Base-by-base conservation (phyloP, 1,140 invertebrate genomes). In the Trachymyrmex cornetzi region DNA sequence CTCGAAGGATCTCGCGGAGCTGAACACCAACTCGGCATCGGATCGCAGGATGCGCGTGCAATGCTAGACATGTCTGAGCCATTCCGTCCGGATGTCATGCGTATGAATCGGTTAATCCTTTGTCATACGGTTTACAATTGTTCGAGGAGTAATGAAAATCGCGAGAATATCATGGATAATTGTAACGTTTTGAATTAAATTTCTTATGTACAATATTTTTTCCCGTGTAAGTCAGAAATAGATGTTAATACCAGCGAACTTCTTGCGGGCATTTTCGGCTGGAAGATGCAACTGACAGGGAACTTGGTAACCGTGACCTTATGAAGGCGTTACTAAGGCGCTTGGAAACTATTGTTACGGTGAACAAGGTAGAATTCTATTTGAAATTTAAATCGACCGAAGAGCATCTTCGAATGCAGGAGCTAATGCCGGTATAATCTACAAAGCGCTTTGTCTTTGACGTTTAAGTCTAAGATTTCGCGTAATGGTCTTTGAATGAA, bases 321-420 rank as follows among this genome's bases (percentile, higher is more conserved):
- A 84, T 22, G 57, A 30, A 30, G 55, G 38, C 12, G 27, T 24
- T 30, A 27, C 19, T 61, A 24, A 61, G 55, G n/a, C 55, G 24
- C 80, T 82, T 61, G 38, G 38, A 48, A 84, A 84, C 80, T 84
- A 61, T 74, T 75, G 69, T 84, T 84, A 16, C 1, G 14, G 4
- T 24, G 53, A 82, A 61, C 67, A 59, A 48, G 38, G 7, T 82
- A 22, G 69, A 84, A 24, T 84, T 44, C 55, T 50, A 84, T 84
- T 84, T 84, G 80, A 84, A 84, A 84, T 84, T 84, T 84, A 84
- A 72, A 84, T 84, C 19, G 74, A 50, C 38, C 24, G n/a, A 63
- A 74, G 19, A 24, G 11, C 67, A 61, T 74, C 38, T 82, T 16
- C 67, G 55, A 22, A 63, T 48, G 55, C 55, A 14, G 19, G 24